phyloP scores from a whole-genome alignment of 2,888 invertebrate species.

The Trimorus sp. region DNA sequence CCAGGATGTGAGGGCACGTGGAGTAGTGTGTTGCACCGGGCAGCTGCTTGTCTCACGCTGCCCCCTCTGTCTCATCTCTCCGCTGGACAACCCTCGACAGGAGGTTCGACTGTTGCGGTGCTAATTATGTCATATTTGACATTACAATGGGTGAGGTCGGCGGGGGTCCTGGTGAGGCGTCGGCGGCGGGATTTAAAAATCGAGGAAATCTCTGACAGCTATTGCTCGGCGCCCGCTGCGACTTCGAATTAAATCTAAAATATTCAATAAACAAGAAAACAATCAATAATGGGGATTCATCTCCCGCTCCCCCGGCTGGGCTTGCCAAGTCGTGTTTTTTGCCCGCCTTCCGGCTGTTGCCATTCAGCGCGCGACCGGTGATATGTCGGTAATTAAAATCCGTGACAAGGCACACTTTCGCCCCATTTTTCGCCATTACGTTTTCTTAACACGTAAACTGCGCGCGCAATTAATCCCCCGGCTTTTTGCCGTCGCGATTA shows the following conservation, averaged over 20 bases:
- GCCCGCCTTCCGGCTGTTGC: slow-evolving; percentile 32
- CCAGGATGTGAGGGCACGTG: slow-evolving; percentile 51
- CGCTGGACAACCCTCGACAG: too few relatives aligned
- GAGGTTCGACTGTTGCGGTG: too few relatives aligned
- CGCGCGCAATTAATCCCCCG: slow-evolving; percentile 50
- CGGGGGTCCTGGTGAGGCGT: slow-evolving; percentile 39
- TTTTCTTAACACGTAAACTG: slow-evolving; percentile 61
- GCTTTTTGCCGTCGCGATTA: slow-evolving; percentile 43
- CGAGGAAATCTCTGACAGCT: slow-evolving; percentile 81
- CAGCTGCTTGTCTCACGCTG: too few relatives aligned
- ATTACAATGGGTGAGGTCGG: too few relatives aligned
- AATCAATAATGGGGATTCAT: slow-evolving; percentile 78
- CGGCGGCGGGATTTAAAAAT: slow-evolving; percentile 80
- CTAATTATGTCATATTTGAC: too few relatives aligned
- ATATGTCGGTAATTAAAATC: slow-evolving; percentile 78
- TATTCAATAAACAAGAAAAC: slow-evolving; percentile 81
- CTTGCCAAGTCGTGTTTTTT: slow-evolving; percentile 55
- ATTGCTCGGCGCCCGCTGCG: slow-evolving; percentile 74
- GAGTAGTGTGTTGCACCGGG: slow-evolving; percentile 6
- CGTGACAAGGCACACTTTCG: slow-evolving; percentile 61
- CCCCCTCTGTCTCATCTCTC: too few relatives aligned
- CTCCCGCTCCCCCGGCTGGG: slow-evolving; percentile 39
- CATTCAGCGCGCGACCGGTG: slow-evolving; percentile 67
- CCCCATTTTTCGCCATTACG: slow-evolving; percentile 58
- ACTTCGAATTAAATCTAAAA: slow-evolving; percentile 80